These are phyloP conservation scores for Lepidochrysops patricia DNA, from an alignment of 2,888 invertebrate species.

Conservation along the genomic window DNA sequence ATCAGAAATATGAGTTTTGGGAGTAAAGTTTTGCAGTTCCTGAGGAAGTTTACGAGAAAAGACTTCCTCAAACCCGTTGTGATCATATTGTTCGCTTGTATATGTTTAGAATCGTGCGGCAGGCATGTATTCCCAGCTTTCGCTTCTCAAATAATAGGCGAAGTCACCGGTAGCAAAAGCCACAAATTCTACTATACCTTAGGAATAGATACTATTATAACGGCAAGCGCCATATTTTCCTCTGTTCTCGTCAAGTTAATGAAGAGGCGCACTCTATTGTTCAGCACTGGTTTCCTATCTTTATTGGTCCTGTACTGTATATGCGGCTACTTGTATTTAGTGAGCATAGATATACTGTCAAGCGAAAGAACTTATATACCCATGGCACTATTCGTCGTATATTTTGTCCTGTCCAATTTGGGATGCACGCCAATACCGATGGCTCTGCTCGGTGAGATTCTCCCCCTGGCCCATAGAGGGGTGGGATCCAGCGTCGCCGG, in stretches of 20 bases:
- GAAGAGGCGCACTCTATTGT: slow-evolving; percentile 41
- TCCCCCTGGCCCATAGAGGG: slow-evolving; percentile 45
- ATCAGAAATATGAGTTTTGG: slow-evolving; percentile 18
- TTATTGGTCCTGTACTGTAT: slow-evolving; percentile 31
- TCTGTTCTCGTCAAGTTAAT: slow-evolving; percentile 40
- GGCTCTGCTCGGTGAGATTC: slow-evolving; percentile 48
- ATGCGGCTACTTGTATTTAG: slow-evolving; percentile 38
- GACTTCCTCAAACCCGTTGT: slow-evolving; percentile 45
- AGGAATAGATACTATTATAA: slow-evolving; percentile 41
- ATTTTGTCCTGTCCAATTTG: slow-evolving; percentile 43
- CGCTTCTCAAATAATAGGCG: slow-evolving; percentile 42
- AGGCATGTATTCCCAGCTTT: slow-evolving; percentile 46
- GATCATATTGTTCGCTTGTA: slow-evolving; percentile 32
- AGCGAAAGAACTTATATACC: slow-evolving; percentile 35
- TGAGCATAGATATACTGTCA: slow-evolving; percentile 29
- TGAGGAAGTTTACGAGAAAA: slow-evolving; percentile 36
- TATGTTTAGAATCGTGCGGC: slow-evolving; percentile 42
- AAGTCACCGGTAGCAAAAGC: slow-evolving; percentile 34
- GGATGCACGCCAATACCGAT: slow-evolving; percentile 50
- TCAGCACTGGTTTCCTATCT: slow-evolving; percentile 38
- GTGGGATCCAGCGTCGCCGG: slow-evolving; percentile 38
- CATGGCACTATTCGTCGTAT: slow-evolving; percentile 35
- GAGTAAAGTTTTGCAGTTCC: slow-evolving; percentile 24
- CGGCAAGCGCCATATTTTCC: slow-evolving; percentile 36
- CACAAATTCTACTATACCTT: slow-evolving; percentile 41